Percentiles rank a stretch among this genome's conserved stretches.
Evolutionary conservation across 2,888 invertebrate genomes (phyloP).

Genomic region (Diarsia mendica): DNA sequence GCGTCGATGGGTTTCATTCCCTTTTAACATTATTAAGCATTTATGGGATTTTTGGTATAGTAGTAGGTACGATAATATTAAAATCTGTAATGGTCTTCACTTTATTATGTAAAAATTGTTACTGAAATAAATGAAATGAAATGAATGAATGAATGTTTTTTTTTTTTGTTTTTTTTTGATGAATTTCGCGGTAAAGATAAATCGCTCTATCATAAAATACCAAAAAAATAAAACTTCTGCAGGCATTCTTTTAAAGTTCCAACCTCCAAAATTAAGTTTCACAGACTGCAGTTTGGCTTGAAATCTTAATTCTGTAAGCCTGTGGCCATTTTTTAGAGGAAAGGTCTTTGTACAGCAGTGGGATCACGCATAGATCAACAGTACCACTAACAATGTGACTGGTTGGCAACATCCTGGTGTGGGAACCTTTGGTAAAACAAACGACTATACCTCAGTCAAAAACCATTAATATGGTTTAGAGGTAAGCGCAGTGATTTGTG

Average conservation of each 20-base stretch:
- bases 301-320: not conserved
- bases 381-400: not conserved
- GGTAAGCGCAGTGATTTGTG: conserved; percentile 36
- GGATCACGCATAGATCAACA: not conserved
- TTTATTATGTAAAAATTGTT: too few relatives aligned
- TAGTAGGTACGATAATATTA: not conserved
- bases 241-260: not conserved
- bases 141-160: too few relatives aligned
- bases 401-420: not conserved
- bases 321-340: not conserved
- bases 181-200: not conserved
- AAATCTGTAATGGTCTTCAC: not conserved
- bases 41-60: not conserved
- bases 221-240: not conserved
- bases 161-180: not conserved
- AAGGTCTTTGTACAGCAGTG: not conserved
- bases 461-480: conserved; percentile 43
- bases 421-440: not conserved
- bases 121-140: too few relatives aligned
- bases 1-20: conserved; percentile 3
- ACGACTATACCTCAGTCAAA: not conserved
- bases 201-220: not conserved
- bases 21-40: not conserved
- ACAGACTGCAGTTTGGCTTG: not conserved
- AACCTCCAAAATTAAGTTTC: not conserved